A percentile compares a stretch with the other conserved stretches of the same genome.
Evolutionary conservation across 2,888 invertebrate species (phyloP).

Genomic region (Tetanocera ferruginea): DNA sequence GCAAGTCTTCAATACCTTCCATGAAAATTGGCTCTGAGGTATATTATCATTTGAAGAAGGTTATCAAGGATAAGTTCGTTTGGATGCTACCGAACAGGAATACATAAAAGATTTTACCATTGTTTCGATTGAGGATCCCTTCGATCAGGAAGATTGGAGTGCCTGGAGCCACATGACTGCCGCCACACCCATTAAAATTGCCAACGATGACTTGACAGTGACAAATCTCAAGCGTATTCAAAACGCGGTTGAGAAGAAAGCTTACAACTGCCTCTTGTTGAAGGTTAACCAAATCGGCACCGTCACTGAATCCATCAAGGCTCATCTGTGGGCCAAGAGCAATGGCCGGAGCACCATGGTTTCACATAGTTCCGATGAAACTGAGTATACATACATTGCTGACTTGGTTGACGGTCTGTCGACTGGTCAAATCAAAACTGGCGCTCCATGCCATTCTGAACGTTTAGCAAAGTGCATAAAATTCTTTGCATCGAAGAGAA

Average conservation of each 20-base stretch:
- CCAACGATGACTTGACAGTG: constrained; percentile 97
- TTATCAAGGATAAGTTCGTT: constrained; percentile 94
- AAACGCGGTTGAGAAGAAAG: constrained; percentile 95
- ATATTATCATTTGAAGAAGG: constrained; percentile 96
- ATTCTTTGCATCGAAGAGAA: constrained; percentile 98
- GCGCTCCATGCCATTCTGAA: constrained; percentile 98
- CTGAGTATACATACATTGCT: constrained; percentile 99
- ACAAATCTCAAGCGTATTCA: constrained; percentile 93
- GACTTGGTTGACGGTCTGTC: constrained; percentile 99
- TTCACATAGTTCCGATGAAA: constrained; percentile 97
- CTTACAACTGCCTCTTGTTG: constrained; percentile 96
- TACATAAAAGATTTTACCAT: constrained; percentile 94
- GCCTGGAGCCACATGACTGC: constrained; percentile 89
- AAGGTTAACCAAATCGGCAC: constrained; percentile 99
- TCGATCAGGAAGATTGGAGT: constrained; percentile 99
- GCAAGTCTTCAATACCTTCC: constrained; percentile 65
- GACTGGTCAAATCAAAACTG: constrained; percentile 99
- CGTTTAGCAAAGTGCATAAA: constrained; percentile 98
- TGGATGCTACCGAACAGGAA: constrained; percentile 94
- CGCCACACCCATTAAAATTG: constrained; percentile 86
- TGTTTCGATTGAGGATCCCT: constrained; percentile 98
- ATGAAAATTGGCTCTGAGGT: constrained; percentile 99
- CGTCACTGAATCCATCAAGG: constrained; percentile 96
- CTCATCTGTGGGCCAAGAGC: constrained; percentile 87
- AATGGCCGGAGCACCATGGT: constrained; percentile 99